Base-by-base conservation (phyloP, 2,113 vertebrate genomes). In the Chinchilla lanigera region DNA sequence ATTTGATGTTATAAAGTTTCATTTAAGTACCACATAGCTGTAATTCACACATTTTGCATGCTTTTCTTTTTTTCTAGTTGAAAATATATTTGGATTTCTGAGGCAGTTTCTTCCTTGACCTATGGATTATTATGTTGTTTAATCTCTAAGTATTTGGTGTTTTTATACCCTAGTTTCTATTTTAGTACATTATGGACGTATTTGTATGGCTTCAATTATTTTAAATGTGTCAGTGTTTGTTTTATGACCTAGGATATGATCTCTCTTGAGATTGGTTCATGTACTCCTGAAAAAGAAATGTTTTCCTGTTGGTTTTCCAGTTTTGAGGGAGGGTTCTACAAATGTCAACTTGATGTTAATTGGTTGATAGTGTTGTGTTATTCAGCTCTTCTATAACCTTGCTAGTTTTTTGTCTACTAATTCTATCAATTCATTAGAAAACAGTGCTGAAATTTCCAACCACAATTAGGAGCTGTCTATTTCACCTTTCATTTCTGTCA, bases 31-130 rank as follows among this genome's bases (percentile, higher is more conserved):
- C 56, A 9, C 24, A 35, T 35, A 93, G 7, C 58, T 86, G 41
- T 7, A 61, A 89, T 5, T 0, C 50, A 61, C 33, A 80, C 19
- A 90, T 90, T 77, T 82, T 86, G 2, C 63, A 6, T 63, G 30
- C 77, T 44, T 13, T 35, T 80, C 50, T 41, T 87, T 88, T 84
- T 77, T 14, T 87, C 81, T 47, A 82, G 22, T 82, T 90, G 11
- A 86, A 90, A 86, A 93, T 93, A 61, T 38, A 77, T 86, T 87
- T 13, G 12, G 89, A 82, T 71, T 89, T 88, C 52, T 28, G 9
- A 63, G 28, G 35, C 71, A 30, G 69, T 78, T 91, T 71, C 5
- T n/a, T 69, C 61, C 89, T 93, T 81, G 17, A 89, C 8, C 19
- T 26, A 61, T 50, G 24, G 30, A 38, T 75, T 69, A 75, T 54